Base-by-base conservation (phyloP, 2,797 vertebrate genomes). In the Craterocephalus amniculus region DNA sequence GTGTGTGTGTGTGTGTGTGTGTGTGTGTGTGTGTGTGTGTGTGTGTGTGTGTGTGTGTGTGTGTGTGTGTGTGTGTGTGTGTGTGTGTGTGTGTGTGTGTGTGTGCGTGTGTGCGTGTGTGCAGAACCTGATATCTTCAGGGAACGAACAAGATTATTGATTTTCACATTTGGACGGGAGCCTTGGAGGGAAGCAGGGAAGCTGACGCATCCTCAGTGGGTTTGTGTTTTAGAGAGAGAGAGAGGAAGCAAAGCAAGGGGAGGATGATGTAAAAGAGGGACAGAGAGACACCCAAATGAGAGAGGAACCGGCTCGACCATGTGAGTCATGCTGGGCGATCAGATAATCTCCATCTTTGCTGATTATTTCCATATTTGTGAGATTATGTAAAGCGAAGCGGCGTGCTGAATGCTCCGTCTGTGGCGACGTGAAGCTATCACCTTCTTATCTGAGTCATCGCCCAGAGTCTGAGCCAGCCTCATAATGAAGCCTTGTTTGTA, bases 101-200 rank as follows among this genome's bases (percentile, higher is more conserved):
- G n/a, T n/a, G n/a, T n/a, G n/a, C n/a, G n/a, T n/a, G n/a, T n/a
- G n/a, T n/a, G n/a, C n/a, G n/a, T n/a, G n/a, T n/a, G n/a, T n/a
- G n/a, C n/a, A n/a, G 77, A 87, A 88, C 80, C 79, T 26, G 61
- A 88, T 68, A 83, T 83, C 80, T 67, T 20, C 24, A 75, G 70
- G 76, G 72, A 79, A 72, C 52, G 78, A 75, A 89, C 88, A 81
- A 87, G 79, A 80, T 84, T 88, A 90, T 91, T 68, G 87, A 92
- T 91, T 91, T 86, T n/a, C 80, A 80, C 84, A 74, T 87, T 85
- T 86, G 85, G 83, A 58, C 79, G 0, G 4, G 48, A 70, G 80
- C 83, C 81, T 82, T 54, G 72, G 27, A 68, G 76, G 36, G 14
- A 69, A 49, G 70, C 67, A 61, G 85, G 65, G 72, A 36, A 24